A percentile compares a stretch with the other conserved stretches of the same genome.
These are phyloP conservation scores for Acinonyx jubatus DNA, from an alignment of 2,113 vertebrate genomes.

Conservation along the genomic window DNA sequence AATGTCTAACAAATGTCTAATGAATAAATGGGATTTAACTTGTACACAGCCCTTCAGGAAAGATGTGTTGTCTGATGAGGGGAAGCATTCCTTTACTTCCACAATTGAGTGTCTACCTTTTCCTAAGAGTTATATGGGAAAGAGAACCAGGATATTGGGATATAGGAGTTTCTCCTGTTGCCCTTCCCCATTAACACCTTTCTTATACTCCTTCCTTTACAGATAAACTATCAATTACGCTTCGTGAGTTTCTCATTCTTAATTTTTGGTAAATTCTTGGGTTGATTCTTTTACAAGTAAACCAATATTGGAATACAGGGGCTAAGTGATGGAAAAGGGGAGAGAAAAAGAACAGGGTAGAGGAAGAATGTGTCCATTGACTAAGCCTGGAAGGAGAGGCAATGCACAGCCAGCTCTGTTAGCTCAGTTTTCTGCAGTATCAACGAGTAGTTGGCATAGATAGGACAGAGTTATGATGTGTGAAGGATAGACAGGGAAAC, in stretches of 20 bases:
- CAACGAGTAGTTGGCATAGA: background rate
- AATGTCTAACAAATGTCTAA: background rate
- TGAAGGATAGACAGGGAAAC: background rate
- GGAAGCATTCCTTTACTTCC: background rate
- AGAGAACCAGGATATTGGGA: background rate
- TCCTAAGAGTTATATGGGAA: background rate
- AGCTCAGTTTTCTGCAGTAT: background rate
- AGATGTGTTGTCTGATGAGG: background rate
- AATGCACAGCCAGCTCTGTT: background rate
- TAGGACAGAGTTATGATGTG: background rate
- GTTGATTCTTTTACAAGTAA: background rate
- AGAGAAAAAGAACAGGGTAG: background rate
- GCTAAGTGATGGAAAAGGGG: background rate
- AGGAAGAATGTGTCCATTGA: background rate
- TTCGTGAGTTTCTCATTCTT: background rate
- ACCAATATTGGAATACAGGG: background rate
- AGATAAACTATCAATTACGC: background rate
- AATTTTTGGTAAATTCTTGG: background rate
- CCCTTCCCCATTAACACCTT: background rate
- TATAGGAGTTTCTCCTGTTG: background rate
- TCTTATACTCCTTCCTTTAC: background rate
- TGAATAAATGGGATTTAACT: background rate
- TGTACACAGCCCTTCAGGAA: background rate
- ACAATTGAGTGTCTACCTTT: background rate
- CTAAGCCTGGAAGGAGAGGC: background rate